Base-by-base conservation (phyloP, 37 sponge, comb jelly and placozoan species). In the Haliclona indistincta region DNA sequence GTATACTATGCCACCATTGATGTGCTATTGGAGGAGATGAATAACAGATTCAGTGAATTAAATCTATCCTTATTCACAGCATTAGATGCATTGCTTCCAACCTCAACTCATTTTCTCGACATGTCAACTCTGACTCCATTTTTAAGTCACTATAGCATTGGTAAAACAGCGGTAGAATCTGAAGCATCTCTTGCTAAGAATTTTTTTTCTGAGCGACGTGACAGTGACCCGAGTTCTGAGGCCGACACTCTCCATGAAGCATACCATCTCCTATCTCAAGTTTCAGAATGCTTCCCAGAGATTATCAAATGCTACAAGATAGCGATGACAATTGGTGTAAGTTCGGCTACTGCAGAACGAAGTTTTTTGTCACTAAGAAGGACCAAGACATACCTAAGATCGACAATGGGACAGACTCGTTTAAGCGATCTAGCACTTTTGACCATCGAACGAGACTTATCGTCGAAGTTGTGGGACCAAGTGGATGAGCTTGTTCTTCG, bases 281-380 rank as follows among this genome's bases (percentile, higher is more conserved):
- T 60, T 11, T 10, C 17, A 10, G 62, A 60, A 22, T 22, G 62
- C 8, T 60, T 60, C 26, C 62, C 26, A 7, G 25, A 29, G 7
- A 20, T 60, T 20, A 10, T 60, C 7, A 11, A 26, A 60, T 11
- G 17, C 15, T 22, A 20, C 7, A 11, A 60, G 62, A 60, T 60
- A 23, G 62, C 62, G 19, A 60, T 60, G 62, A 60, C 62, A 22
- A 29, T 60, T 60, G 62, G 67, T 65, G 67, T 65, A 38, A 60
- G 19, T 22, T 60, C 62, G 15, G 62, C 62, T 20, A 10, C 62
- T 20, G 62, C 62, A 60, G 62, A 60, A 60, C 62, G 32, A 20
- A 20, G 19, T 60, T 60, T 60, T 22, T 60, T 22, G 25, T 60
- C 62, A 23, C 62, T 60, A 22, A 60, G 26, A 60, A 22, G 62